These are phyloP conservation scores for Adelges cooleyi DNA, from an alignment of 1,140 invertebrate species.

Conservation along the genomic window DNA sequence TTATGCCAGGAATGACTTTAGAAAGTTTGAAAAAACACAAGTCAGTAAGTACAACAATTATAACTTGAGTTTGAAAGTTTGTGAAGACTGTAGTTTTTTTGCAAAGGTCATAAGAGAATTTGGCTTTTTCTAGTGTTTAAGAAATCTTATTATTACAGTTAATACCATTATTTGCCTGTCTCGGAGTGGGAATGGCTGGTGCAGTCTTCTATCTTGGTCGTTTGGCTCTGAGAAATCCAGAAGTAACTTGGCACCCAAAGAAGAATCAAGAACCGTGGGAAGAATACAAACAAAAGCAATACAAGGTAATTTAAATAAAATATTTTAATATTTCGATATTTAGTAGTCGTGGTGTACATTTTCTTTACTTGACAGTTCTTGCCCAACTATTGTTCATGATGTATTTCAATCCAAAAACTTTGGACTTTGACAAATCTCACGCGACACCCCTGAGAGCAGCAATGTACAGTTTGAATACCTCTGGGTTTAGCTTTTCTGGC, in stretches of 20 bases:
- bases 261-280: slow-evolving; percentile 67
- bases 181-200: slow-evolving; percentile 48
- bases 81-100: neutral
- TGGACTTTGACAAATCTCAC: too few relatives aligned
- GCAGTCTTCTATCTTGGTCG: slow-evolving; percentile 50
- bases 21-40: slow-evolving; percentile 28
- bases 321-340: slow-evolving; percentile 36
- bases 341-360: neutral
- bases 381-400: neutral
- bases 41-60: slow-evolving; percentile 8
- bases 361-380: neutral
- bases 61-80: too few relatives aligned
- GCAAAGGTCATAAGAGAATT: slow-evolving; percentile 8
- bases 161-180: slow-evolving; percentile 63
- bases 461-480: too few relatives aligned
- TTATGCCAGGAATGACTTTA: slow-evolving; percentile 23
- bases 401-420: too few relatives aligned
- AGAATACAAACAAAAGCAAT: slow-evolving; percentile 62
- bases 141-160: slow-evolving; percentile 43
- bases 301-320: slow-evolving; percentile 50
- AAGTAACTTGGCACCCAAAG: slow-evolving; percentile 62
- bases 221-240: slow-evolving; percentile 59
- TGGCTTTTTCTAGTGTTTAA: too few relatives aligned
- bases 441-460: too few relatives aligned
- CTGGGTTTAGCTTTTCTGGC: too few relatives aligned